A percentile compares a stretch with the other conserved stretches of the same genome.
Conservation (phyloP, 1,140 invertebrate genomes). For the Drosophila kanapiae region DNA sequence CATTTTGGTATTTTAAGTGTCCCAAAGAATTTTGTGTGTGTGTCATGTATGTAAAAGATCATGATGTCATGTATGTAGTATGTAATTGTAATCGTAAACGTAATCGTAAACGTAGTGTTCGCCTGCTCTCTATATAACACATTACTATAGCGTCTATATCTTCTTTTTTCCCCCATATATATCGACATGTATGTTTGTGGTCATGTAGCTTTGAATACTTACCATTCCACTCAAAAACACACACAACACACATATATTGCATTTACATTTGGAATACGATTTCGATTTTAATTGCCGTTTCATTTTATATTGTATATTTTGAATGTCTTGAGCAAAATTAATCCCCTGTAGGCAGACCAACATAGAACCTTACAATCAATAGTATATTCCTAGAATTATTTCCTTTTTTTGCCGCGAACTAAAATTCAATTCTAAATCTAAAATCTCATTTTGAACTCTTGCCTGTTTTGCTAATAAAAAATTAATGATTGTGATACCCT, state of each 20-base stretch:
- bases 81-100: slow-evolving; percentile 26
- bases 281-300: slow-evolving; percentile 10
- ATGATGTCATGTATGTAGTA: slow-evolving; percentile 53
- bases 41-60: slow-evolving; percentile 54
- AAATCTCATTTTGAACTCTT: neutral
- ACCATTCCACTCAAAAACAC: neutral
- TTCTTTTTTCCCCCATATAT: neutral
- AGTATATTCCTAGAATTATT: slow-evolving; percentile 1
- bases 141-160: neutral
- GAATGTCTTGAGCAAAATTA: slow-evolving; percentile 16
- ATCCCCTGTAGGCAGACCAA: slow-evolving; percentile 8
- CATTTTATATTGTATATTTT: slow-evolving; percentile 22
- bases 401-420: too few species aligned
- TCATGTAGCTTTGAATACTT: slow-evolving; percentile 16
- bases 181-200: slow-evolving; percentile 3
- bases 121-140: slow-evolving; percentile 23
- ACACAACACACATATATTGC: slow-evolving; percentile 5
- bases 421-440: neutral
- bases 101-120: slow-evolving; percentile 7
- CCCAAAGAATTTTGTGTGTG: slow-evolving; percentile 24
- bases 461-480: slow-evolving; percentile 16
- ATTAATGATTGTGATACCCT: slow-evolving; percentile 2
- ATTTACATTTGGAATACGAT: slow-evolving; percentile 19
- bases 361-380: neutral
- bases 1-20: slow-evolving; percentile 24